These are phyloP conservation scores for Oscheius sp. DNA, from an alignment of 2,888 invertebrate species.

Conservation along the genomic window DNA sequence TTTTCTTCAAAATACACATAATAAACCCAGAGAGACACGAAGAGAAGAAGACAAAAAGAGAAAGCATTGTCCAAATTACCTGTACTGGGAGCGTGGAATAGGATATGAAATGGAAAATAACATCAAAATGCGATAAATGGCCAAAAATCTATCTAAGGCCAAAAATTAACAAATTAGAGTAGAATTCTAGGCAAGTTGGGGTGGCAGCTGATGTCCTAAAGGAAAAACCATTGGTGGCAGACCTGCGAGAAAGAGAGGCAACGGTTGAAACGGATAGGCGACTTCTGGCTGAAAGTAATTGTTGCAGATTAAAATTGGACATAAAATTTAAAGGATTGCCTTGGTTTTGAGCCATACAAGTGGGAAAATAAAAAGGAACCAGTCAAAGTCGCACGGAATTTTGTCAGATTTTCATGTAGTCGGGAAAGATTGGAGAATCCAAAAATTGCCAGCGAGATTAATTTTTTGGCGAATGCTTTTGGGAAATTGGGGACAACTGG, in stretches of 20 bases:
- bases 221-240: conserved; percentile 18
- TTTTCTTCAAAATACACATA: background rate
- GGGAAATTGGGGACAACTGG: too few relatives aligned
- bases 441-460: too few relatives aligned
- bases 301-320: background rate
- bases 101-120: background rate
- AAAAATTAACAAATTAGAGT: background rate
- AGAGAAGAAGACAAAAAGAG: background rate
- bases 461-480: too few relatives aligned
- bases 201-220: background rate
- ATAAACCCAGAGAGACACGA: conserved; percentile 7
- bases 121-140: too few relatives aligned
- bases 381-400: too few relatives aligned
- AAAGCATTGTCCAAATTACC: conserved; percentile 24
- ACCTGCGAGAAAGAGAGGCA: conserved; percentile 27
- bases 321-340: too few relatives aligned
- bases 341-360: too few relatives aligned
- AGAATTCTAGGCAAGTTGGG: conserved; percentile 6
- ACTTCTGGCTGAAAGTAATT: background rate
- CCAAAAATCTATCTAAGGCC: too few relatives aligned
- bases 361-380: too few relatives aligned
- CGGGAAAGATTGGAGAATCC: too few relatives aligned
- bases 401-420: too few relatives aligned
- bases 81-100: background rate
- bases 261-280: conserved; percentile 17